Percentiles rank a stretch among this genome's conserved stretches.
Evolutionary conservation across 2,888 invertebrate genomes (phyloP).

Genomic region (Acronicta psi): DNA sequence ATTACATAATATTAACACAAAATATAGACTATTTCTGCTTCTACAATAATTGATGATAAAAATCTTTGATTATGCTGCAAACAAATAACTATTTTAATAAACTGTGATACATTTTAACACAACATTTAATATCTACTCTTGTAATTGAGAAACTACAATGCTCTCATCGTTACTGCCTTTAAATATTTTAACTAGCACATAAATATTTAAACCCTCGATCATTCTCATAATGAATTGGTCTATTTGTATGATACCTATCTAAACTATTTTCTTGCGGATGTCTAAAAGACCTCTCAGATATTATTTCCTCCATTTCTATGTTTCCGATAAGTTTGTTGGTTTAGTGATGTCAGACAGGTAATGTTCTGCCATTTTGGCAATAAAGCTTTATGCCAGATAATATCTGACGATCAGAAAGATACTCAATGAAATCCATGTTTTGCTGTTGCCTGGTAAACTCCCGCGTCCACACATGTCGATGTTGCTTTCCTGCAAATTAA

Average conservation of each 20-base stretch:
- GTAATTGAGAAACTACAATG: conserved; percentile 10
- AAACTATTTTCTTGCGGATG: not conserved
- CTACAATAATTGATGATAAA: conserved; percentile 13
- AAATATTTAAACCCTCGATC: not conserved
- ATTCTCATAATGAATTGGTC: not conserved
- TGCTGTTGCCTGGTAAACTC: conserved; percentile 64
- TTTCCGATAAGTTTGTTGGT: no score
- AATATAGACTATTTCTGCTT: conserved; percentile 23
- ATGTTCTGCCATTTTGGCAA: no score
- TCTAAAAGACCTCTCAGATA: no score
- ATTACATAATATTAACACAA: conserved; percentile 32
- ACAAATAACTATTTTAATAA: conserved; percentile 42
- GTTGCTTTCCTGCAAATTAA: conserved; percentile 89
- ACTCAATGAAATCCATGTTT: conserved; percentile 64
- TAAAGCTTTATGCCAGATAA: conserved; percentile 26
- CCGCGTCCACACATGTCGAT: conserved; percentile 91
- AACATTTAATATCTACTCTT: conserved; percentile 38
- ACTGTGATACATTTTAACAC: conserved; percentile 47
- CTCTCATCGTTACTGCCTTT: not conserved
- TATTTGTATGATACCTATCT: conserved; percentile 1
- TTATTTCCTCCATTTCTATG: no score
- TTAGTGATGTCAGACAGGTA: not conserved
- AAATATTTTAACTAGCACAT: not conserved
- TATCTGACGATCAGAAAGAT: conserved; percentile 58
- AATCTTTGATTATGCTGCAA: conserved; percentile 17